phyloP scores from a whole-genome alignment of 2,888 invertebrate species.

The Hydrotaea cyrtoneurina region DNA sequence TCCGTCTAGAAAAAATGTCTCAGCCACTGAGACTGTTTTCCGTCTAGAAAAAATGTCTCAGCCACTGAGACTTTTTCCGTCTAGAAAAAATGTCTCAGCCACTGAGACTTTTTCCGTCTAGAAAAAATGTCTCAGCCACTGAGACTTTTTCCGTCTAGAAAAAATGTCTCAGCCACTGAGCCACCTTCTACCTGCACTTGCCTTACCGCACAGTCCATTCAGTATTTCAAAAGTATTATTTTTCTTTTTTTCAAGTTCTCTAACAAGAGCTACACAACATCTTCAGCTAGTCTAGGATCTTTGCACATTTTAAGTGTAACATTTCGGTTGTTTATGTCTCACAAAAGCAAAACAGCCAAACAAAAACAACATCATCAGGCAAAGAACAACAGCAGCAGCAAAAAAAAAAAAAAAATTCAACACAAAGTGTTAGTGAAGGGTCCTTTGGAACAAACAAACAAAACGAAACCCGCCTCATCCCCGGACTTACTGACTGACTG shows the following conservation, averaged over 20 bases:
- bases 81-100: no score
- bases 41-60: no score
- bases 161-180: no score
- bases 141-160: no score
- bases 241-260: not conserved
- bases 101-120: no score
- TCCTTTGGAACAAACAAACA: constrained; percentile 13
- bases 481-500: not conserved
- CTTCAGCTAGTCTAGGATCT: not conserved
- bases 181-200: no score
- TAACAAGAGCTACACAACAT: not conserved
- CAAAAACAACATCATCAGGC: not conserved
- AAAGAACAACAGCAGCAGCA: not conserved
- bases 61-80: no score
- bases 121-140: no score
- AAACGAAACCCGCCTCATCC: not conserved
- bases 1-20: no score
- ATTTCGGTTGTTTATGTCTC: constrained; percentile 32
- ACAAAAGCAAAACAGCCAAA: not conserved
- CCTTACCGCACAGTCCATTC: no score
- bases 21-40: no score
- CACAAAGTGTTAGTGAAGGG: not conserved
- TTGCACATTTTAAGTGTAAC: constrained; percentile 39
- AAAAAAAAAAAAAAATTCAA: not conserved
- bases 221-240: no score